These are phyloP conservation scores for Serranus cabrilla DNA, from an alignment of 2,797 vertebrate genomes.

Conservation along the genomic window DNA sequence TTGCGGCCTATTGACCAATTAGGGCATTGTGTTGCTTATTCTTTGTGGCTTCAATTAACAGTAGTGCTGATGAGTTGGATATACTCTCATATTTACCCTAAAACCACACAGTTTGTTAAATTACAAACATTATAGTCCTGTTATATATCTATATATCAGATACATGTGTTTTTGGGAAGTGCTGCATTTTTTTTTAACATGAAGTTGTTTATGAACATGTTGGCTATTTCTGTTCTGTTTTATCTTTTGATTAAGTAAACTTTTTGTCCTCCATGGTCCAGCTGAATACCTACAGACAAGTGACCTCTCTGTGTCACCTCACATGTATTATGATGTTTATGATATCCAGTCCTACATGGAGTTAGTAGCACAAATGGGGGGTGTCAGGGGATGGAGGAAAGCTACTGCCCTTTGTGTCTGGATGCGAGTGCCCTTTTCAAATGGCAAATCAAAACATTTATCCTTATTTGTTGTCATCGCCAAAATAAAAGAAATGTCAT, in stretches of 20 bases:
- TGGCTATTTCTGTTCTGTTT: background rate
- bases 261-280: background rate
- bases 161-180: background rate
- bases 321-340: conserved; percentile 43
- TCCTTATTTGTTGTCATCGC: conserved; percentile 24
- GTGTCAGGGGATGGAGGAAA: background rate
- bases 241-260: background rate
- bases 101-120: background rate
- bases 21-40: background rate
- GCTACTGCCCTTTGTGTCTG: conserved; percentile 48
- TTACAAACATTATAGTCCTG: background rate
- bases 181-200: background rate
- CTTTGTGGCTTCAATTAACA: background rate
- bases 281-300: conserved; percentile 29
- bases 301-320: conserved; percentile 44
- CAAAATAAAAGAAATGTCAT: conserved; percentile 1
- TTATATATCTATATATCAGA: background rate
- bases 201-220: background rate
- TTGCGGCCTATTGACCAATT: conserved; percentile 3
- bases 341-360: conserved; percentile 23
- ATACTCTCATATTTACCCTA: background rate
- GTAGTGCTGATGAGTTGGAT: background rate
- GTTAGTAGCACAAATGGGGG: background rate
- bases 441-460: conserved; percentile 56
- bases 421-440: conserved; percentile 63